These are phyloP conservation scores for Phocoena phocoena DNA, from an alignment of 2,113 vertebrate genomes.

Conservation along the genomic window DNA sequence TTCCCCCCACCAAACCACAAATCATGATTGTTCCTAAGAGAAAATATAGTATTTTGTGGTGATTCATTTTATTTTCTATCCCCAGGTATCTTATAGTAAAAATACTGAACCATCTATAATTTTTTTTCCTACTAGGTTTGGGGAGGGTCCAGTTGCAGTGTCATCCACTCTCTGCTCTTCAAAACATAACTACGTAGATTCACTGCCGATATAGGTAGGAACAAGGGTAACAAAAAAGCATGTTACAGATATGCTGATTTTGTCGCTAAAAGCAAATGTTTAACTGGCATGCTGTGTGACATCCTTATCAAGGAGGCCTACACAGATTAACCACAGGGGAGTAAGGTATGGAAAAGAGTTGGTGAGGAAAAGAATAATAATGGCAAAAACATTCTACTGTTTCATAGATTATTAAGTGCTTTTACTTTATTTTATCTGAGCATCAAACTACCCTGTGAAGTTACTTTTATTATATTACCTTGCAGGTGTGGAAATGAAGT, in stretches of 20 bases:
- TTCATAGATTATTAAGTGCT: background rate
- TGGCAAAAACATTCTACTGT: background rate
- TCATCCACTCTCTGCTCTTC: background rate
- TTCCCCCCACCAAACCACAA: background rate
- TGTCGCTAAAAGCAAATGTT: background rate
- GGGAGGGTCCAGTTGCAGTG: background rate
- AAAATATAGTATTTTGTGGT: background rate
- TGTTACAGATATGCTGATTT: background rate
- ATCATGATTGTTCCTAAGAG: background rate
- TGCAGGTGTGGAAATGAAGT: background rate
- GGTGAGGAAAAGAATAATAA: background rate
- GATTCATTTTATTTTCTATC: slow-evolving; percentile 43
- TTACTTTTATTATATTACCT: background rate
- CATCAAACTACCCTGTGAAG: background rate
- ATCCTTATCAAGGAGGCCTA: background rate
- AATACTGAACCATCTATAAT: background rate
- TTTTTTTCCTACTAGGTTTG: slow-evolving; percentile 15
- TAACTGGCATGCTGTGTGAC: background rate
- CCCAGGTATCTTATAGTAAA: background rate
- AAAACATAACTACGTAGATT: background rate
- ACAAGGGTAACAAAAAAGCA: background rate
- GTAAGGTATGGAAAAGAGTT: background rate
- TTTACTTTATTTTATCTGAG: slow-evolving; percentile 1
- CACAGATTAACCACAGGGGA: background rate
- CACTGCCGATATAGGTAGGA: background rate